These are phyloP conservation scores for Anagrus nilaparvatae DNA, from an alignment of 1,140 invertebrate genomes.

Conservation along the genomic window DNA sequence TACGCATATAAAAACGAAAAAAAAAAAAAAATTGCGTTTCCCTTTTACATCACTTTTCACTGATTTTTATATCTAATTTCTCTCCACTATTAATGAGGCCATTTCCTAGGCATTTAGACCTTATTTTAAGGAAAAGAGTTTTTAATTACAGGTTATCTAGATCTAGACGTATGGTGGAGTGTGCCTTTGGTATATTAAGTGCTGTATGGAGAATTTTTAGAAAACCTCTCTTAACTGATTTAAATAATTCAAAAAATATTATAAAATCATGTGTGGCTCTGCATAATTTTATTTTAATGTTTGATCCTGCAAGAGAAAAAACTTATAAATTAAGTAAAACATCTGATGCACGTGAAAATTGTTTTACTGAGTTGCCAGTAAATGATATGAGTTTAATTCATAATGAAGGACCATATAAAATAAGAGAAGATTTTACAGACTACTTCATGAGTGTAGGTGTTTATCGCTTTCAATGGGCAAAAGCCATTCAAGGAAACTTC, in stretches of 20 bases:
- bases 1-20: no score
- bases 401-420: no score
- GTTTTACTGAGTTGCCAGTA: neutral
- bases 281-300: slow-evolving; percentile 23
- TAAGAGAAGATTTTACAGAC: neutral
- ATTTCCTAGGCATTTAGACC: slow-evolving; percentile 17
- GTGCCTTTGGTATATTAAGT: slow-evolving; percentile 39
- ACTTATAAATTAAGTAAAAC: slow-evolving; percentile 13
- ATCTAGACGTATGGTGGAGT: slow-evolving; percentile 37
- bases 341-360: neutral
- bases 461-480: slow-evolving; percentile 8
- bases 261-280: slow-evolving; percentile 20
- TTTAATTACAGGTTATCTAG: slow-evolving; percentile 39
- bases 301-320: neutral
- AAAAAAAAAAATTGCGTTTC: no score
- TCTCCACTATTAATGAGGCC: slow-evolving; percentile 35
- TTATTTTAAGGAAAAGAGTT: slow-evolving; percentile 21
- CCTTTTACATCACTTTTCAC: no score
- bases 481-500: neutral
- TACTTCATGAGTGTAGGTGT: neutral
- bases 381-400: neutral
- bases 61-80: no score
- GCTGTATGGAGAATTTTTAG: slow-evolving; percentile 29
- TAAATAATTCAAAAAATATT: slow-evolving; percentile 25
- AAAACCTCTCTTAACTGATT: slow-evolving; percentile 25